Base-by-base conservation (phyloP, 2,888 invertebrate species). In the Aleiodes testaceus region DNA sequence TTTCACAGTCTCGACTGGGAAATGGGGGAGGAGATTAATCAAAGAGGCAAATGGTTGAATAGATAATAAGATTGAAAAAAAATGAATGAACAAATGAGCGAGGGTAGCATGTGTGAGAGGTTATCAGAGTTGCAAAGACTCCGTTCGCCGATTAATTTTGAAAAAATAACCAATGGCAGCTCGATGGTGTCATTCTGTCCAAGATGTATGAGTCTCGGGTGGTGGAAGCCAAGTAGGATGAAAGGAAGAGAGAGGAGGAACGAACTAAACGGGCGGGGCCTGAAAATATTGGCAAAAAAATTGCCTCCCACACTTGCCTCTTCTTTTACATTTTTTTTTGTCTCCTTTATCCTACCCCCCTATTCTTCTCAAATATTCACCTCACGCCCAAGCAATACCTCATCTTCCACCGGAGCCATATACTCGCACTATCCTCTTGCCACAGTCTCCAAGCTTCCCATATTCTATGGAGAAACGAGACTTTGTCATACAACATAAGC, bases 371-470 rank as follows among this genome's bases (percentile, higher is more conserved):
- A 72, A 77, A 78, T 77, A 78, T 77, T 78, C 77, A 69, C 66
- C 73, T 75, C 77, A 78, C 75, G 78, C 75, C 64, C 67, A 65
- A 72, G 70, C 77, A 66, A 77, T 78, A 72, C 74, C 72, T 78
- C 75, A 78, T 75, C 72, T 72, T 67, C 69, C 45, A 69, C 59
- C 49, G 66, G 53, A 42, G 45, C 64, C 53, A 71, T 68, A 55
- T 67, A 66, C 55, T 55, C n/a, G 22, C 30, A n/a, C 66, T 70
- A 70, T 67, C 63, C 44, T 69, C 70, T 64, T 63, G 59, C 45
- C 22, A 59, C 45, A 45, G 65, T 66, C 67, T 68, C 42, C 47
- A n/a, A 18, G 20, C 55, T 42, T 14, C 67, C 26, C 45, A 55
- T 68, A 52, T 70, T 66, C 65, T 36, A 47, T 64, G 72, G 64